phyloP scores from a whole-genome alignment of 2,113 vertebrate genomes.

The Hymenochirus boettgeri region DNA sequence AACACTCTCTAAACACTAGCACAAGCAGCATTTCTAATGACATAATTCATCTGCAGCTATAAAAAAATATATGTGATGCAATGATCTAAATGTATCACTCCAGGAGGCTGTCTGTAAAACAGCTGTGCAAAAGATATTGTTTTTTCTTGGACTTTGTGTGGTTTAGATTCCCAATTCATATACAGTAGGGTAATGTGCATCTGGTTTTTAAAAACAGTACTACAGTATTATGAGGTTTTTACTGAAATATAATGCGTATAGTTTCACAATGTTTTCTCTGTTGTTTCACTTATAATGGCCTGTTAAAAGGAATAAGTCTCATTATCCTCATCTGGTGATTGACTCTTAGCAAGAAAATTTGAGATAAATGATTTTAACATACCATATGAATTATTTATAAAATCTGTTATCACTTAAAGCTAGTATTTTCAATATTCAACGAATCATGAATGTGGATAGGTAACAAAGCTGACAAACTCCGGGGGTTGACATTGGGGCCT shows the following conservation, averaged over 20 bases:
- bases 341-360: no score
- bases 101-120: not conserved
- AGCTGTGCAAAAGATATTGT: slow-evolving; percentile 20
- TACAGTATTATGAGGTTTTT: not conserved
- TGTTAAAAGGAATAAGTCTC: not conserved
- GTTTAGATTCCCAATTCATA: slow-evolving; percentile 8
- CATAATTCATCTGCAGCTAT: not conserved
- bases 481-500: no score
- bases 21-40: not conserved
- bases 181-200: slow-evolving; percentile 24
- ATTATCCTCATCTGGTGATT: not conserved
- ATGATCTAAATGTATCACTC: not conserved
- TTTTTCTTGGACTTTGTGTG: slow-evolving; percentile 13
- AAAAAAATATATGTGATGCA: not conserved
- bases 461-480: no score
- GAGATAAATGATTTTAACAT: no score
- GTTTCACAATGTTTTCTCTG: not conserved
- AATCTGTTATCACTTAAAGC: no score
- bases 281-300: not conserved
- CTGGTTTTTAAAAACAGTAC: slow-evolving; percentile 11
- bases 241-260: slow-evolving; percentile 2
- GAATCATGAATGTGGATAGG: no score
- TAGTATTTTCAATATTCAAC: no score
- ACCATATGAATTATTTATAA: no score
- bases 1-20: not conserved